A percentile compares a stretch with the other conserved stretches of the same genome.
These are phyloP conservation scores for Megaceryle maxima DNA, from an alignment of 2,113 vertebrate species.

Conservation along the genomic window DNA sequence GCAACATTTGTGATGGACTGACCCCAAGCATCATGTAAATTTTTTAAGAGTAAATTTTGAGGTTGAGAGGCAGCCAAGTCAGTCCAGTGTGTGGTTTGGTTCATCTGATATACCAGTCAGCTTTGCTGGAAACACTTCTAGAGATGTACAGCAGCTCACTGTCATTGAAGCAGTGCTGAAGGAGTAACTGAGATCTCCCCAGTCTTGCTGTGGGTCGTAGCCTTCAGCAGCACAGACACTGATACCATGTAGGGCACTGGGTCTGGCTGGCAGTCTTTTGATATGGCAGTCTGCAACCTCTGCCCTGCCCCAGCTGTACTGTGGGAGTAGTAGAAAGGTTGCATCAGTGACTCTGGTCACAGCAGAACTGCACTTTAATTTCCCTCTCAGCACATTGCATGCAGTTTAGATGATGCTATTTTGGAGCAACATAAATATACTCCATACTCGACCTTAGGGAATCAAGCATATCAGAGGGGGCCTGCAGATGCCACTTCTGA, in stretches of 20 bases:
- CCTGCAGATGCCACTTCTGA: neutral
- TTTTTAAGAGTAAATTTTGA: neutral
- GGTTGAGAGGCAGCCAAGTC: neutral
- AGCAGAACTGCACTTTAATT: neutral
- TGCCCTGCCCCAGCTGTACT: fast-evolving
- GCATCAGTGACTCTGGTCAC: fast-evolving
- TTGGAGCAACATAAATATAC: neutral
- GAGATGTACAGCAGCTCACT: fast-evolving
- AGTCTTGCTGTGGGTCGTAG: fast-evolving
- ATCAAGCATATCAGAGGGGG: neutral
- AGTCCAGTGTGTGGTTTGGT: neutral
- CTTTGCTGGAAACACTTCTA: neutral
- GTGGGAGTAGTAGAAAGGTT: fast-evolving
- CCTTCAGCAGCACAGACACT: neutral
- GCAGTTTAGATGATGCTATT: neutral
- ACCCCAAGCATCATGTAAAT: neutral
- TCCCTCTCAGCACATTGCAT: neutral
- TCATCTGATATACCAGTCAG: neutral
- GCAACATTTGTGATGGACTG: neutral
- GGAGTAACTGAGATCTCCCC: neutral
- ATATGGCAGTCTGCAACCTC: fast-evolving
- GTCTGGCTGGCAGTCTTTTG: neutral
- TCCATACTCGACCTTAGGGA: neutral
- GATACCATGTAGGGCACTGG: fast-evolving
- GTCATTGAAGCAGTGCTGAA: fast-evolving